A percentile compares a stretch with the other conserved stretches of the same genome.
These are phyloP conservation scores for Rhingia campestris DNA, from an alignment of 2,888 invertebrate species.

Conservation along the genomic window DNA sequence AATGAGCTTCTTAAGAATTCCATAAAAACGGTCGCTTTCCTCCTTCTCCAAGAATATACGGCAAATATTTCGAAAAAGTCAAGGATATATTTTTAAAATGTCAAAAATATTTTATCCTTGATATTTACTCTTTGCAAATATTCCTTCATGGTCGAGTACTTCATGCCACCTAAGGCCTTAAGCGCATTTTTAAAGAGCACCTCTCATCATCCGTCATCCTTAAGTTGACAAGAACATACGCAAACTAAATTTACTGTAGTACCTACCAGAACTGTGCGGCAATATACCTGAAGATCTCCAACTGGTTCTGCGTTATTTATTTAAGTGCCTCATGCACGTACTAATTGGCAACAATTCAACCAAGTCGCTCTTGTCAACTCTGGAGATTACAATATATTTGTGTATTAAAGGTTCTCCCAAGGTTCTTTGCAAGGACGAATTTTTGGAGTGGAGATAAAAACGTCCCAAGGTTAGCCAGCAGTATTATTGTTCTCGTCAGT, in stretches of 20 bases:
- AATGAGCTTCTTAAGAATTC: conserved; percentile 25
- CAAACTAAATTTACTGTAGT: background rate
- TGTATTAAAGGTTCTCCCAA: conserved; percentile 3
- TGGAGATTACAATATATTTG: background rate
- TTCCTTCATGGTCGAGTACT: conserved; percentile 18
- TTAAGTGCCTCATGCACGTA: conserved; percentile 2
- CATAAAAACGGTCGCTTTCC: conserved; percentile 1
- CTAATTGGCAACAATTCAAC: conserved; percentile 49
- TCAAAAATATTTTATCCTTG: background rate
- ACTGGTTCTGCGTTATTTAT: background rate
- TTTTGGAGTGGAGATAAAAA: conserved; percentile 14
- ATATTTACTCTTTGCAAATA: background rate
- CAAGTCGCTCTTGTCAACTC: conserved; percentile 46
- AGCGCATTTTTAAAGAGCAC: conserved; percentile 12
- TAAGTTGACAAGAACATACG: background rate
- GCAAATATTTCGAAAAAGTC: background rate
- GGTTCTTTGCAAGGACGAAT: conserved; percentile 27
- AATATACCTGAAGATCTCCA: background rate
- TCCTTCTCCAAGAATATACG: background rate
- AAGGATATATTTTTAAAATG: conserved; percentile 12
- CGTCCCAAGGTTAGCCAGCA: conserved; percentile 29
- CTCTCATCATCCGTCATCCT: conserved; percentile 5
- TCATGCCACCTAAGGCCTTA: conserved; percentile 1
- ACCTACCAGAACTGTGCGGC: background rate
- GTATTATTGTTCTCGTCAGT: conserved; percentile 2